phyloP scores from a whole-genome alignment of 1,140 invertebrate genomes.

The Ceratosolen solmsi region DNA sequence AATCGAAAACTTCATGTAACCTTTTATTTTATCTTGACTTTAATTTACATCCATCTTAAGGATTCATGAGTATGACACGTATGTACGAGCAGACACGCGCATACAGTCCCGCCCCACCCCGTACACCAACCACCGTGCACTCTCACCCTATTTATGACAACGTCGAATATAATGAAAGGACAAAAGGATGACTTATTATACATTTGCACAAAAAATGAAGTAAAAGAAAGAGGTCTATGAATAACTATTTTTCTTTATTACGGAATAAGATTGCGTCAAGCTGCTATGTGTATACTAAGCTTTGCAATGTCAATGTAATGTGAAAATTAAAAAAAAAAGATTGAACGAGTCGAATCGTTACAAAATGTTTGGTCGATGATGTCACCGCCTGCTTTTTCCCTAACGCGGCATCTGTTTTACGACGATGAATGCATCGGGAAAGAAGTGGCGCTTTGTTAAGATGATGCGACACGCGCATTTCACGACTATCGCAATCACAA shows the following conservation, averaged over 20 bases:
- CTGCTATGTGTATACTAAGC: not conserved
- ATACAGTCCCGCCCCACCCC: too few relatives aligned
- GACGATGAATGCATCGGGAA: not conserved
- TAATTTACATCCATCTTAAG: too few relatives aligned
- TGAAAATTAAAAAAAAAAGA: constrained; percentile 34
- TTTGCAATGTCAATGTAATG: constrained; percentile 5
- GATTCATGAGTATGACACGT: too few relatives aligned
- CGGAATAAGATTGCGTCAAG: constrained; percentile 6
- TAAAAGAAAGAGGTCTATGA: constrained; percentile 22
- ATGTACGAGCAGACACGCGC: too few relatives aligned
- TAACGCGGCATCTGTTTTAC: constrained; percentile 31
- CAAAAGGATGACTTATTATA: too few relatives aligned
- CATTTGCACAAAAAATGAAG: constrained; percentile 22
- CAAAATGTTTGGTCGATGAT: constrained; percentile 29
- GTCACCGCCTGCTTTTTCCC: constrained; percentile 30
- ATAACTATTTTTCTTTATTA: constrained; percentile 30
- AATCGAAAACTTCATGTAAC: too few relatives aligned
- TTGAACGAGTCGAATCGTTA: constrained; percentile 13
- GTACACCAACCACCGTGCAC: too few relatives aligned
- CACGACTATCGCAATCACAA: not conserved
- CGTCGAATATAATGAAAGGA: not conserved
- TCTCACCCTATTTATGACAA: not conserved
- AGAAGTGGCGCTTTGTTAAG: constrained; percentile 23
- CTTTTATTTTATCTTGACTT: too few relatives aligned
- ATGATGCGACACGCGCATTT: not conserved